phyloP scores from a whole-genome alignment of 2,797 vertebrate species.

The Hybognathus amarus region DNA sequence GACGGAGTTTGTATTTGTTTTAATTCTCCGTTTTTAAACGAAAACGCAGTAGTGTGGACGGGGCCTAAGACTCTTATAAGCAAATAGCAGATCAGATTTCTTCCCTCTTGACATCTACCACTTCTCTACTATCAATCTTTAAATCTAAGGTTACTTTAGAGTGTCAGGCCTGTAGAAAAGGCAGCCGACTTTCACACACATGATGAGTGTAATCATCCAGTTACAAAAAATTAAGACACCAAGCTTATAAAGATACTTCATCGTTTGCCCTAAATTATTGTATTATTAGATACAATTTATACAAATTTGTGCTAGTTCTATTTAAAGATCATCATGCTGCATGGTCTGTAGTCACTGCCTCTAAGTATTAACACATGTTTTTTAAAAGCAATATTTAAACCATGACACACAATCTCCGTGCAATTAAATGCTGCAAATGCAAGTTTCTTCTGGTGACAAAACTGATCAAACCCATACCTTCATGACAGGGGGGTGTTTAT shows the following conservation, averaged over 20 bases:
- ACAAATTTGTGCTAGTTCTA: background rate
- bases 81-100: conserved; percentile 24
- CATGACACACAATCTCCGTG: background rate
- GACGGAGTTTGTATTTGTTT: no score
- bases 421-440: conserved; percentile 67
- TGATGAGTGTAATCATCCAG: background rate
- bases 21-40: no score
- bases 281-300: background rate
- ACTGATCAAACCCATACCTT: conserved; percentile 71
- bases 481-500: conserved; percentile 77
- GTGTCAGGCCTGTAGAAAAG: conserved; percentile 1
- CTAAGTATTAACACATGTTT: background rate
- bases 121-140: conserved; percentile 20
- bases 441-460: conserved; percentile 72
- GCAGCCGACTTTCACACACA: background rate
- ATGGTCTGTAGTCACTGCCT: background rate
- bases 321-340: background rate
- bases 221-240: background rate
- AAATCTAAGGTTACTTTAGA: conserved; percentile 21
- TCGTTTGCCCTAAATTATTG: background rate
- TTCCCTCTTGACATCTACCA: background rate
- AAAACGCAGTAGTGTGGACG: no score
- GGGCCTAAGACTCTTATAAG: background rate
- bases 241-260: background rate
- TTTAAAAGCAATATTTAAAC: background rate